Evolutionary conservation across 2,888 invertebrate genomes (phyloP), one percentile per base, ranked within the genome.

Genomic region (Doris montereyensis): DNA sequence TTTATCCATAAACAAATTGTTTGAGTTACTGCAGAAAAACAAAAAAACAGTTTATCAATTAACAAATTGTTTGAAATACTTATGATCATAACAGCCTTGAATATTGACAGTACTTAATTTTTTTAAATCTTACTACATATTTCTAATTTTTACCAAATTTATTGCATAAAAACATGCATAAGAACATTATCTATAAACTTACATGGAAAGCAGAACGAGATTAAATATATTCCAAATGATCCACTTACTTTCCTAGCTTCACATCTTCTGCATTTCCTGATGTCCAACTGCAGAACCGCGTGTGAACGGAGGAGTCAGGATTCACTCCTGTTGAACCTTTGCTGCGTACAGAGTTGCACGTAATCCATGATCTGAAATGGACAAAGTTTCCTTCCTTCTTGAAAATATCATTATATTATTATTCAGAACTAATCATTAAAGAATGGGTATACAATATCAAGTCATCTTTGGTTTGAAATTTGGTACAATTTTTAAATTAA

Each of bases 231-330:
- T 30, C 60, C 26, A 17, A n/a, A n/a, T n/a, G n/a, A n/a, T n/a
- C n/a, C n/a, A 68, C 83, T 82, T 79, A 90, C 90, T 88, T 89
- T 34, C 90, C 90, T 13, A 88, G 81, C 73, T 86, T 85, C 73
- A 84, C 84, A 34, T 90, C 89, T 4, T 82, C 79, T 13, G 77
- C 76, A 76, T 88, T 86, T 78, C 90, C 79, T 21, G n/a, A 91
- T 85, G 81, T 90, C 90, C 74, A 91, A 81, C 86, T 91, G 90
- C 32, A 91, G 86, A 13, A 91, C 83, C 28, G 91, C 91, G 81
- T 91, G 91, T 34, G 91, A 91, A 10, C 91, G 85, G 91, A 91
- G 0, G 90, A 90, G 77, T 89, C 88, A 0, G 89, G 89, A 81
- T 91, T 91, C 32, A 89, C 89, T 1, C 90, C 90, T 5, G 90